Percentiles rank a stretch among this genome's conserved stretches.
Evolutionary conservation across 2,113 vertebrate species (phyloP).

Genomic region (Mormyrus lacerda): DNA sequence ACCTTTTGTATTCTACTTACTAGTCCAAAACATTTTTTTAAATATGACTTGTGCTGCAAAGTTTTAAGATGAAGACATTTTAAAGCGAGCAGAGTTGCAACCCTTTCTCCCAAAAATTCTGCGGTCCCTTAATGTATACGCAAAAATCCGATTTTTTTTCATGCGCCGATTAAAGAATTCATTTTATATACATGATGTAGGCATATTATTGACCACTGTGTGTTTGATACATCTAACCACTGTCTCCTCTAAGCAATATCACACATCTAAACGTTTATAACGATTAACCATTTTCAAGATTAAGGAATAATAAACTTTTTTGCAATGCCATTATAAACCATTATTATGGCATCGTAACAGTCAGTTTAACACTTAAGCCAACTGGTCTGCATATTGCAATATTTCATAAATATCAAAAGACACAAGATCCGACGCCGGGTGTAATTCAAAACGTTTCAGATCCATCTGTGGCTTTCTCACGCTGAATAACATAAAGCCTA

Average conservation of each 20-base stretch:
- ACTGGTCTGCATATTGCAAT: not conserved
- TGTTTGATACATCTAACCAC: not conserved
- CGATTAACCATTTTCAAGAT: not conserved
- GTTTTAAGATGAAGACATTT: not conserved
- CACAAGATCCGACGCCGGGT: not conserved
- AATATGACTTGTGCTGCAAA: not conserved
- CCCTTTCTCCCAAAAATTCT: not conserved
- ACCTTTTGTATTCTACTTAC: not conserved
- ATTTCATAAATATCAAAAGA: not conserved
- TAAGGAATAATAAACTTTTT: not conserved
- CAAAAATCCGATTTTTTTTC: not conserved
- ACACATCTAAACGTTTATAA: not conserved
- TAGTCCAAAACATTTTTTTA: not conserved
- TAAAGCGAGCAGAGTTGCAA: not conserved
- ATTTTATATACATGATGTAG: not conserved
- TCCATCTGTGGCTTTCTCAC: not conserved
- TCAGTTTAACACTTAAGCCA: not conserved
- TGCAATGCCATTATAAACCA: not conserved
- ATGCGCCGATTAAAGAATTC: not conserved
- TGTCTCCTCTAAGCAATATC: not conserved
- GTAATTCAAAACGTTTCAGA: not conserved
- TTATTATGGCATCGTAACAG: not conserved
- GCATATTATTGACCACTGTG: not conserved
- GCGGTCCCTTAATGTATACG: not conserved
- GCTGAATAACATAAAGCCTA: not conserved